These are phyloP conservation scores for Aphodius granarius DNA, from an alignment of 2,888 invertebrate genomes.

Conservation along the genomic window DNA sequence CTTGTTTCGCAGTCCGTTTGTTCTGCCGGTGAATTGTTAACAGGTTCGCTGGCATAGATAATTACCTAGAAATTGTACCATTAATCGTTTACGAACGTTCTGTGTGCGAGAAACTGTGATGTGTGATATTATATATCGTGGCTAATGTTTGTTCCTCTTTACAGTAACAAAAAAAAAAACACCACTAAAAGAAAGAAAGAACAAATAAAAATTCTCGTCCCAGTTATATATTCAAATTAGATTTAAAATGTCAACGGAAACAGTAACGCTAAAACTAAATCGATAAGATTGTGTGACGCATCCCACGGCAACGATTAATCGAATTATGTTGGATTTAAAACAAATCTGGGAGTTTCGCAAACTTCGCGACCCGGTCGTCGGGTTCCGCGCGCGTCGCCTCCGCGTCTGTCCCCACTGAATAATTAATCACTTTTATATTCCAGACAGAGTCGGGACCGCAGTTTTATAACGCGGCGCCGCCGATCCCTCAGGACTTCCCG, in stretches of 20 bases:
- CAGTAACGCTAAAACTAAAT: not conserved
- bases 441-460: not conserved
- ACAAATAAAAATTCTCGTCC: too few species aligned
- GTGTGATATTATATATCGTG: too few species aligned
- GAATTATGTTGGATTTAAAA: not conserved
- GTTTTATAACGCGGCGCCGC: slow-evolving; percentile 4
- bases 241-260: not conserved
- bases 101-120: too few species aligned
- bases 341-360: not conserved
- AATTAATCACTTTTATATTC: slow-evolving; percentile 12
- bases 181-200: too few species aligned
- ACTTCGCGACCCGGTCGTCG: not conserved
- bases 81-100: not conserved
- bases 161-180: too few species aligned
- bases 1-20: not conserved
- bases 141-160: too few species aligned
- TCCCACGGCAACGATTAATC: not conserved
- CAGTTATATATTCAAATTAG: not conserved
- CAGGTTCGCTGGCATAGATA: not conserved
- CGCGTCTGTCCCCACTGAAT: not conserved
- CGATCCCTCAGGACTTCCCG: slow-evolving; percentile 6
- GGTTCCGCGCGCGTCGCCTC: not conserved
- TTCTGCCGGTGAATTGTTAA: not conserved
- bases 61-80: not conserved
- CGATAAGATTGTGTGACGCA: not conserved